phyloP scores from a whole-genome alignment of 2,113 vertebrate species.

The Pachycephala philippinensis region DNA sequence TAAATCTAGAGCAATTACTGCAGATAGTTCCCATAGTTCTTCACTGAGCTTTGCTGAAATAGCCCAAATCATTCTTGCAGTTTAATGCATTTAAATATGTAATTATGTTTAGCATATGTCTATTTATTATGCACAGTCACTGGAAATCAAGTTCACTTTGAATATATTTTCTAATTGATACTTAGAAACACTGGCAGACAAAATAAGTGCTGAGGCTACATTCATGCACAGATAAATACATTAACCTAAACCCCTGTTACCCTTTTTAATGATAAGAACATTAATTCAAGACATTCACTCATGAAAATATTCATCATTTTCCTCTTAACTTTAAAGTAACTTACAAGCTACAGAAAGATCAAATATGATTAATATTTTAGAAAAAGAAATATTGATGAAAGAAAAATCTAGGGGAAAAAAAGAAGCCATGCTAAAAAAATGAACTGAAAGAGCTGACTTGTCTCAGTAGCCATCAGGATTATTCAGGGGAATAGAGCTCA shows the following conservation, averaged over 20 bases:
- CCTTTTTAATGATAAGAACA: neutral
- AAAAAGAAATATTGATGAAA: neutral
- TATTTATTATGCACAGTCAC: neutral
- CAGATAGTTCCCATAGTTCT: neutral
- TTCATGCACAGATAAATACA: neutral
- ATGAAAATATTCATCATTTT: neutral
- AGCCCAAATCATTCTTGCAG: neutral
- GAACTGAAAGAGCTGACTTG: neutral
- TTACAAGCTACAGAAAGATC: neutral
- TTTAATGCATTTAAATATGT: neutral
- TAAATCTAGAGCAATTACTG: neutral
- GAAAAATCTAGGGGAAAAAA: neutral
- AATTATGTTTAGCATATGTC: neutral
- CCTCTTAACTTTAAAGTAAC: neutral
- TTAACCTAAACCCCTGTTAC: neutral
- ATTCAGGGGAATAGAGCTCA: neutral
- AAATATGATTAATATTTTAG: neutral
- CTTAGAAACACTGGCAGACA: neutral
- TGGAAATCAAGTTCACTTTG: neutral
- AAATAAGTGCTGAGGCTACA: neutral
- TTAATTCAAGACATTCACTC: neutral
- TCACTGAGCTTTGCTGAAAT: neutral
- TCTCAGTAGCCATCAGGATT: neutral
- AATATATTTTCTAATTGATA: neutral
- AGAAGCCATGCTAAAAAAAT: neutral